Evolutionary conservation across 2,888 invertebrate species (phyloP).

Genomic region (Drosophila kuntzei): DNA sequence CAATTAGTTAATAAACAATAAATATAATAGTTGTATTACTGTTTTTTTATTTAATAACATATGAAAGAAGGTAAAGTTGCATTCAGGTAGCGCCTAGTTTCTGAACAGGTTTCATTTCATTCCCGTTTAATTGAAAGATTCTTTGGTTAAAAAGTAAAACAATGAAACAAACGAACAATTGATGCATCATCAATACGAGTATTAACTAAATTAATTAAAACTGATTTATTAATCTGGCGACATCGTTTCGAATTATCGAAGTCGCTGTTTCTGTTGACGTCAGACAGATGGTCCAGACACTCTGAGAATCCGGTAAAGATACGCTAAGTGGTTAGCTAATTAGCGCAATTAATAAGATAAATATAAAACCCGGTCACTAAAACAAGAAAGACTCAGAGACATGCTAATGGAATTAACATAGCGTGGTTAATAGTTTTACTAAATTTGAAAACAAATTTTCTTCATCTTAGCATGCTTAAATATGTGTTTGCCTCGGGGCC

Average conservation of each 20-base stretch:
- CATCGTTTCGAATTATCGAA: slow-evolving; percentile 40
- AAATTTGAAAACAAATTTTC: slow-evolving; percentile 73
- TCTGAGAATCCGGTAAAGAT: slow-evolving; percentile 69
- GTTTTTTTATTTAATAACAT: neutral
- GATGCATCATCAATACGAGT: slow-evolving; percentile 37
- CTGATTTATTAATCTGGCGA: slow-evolving; percentile 73
- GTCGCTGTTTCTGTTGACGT: slow-evolving; percentile 44
- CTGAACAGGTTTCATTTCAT: neutral
- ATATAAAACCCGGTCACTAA: slow-evolving; percentile 62
- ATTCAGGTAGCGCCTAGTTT: neutral
- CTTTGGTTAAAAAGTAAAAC: neutral
- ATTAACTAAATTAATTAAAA: slow-evolving; percentile 63
- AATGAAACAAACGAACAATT: slow-evolving; percentile 15
- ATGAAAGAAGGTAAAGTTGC: neutral
- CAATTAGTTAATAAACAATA: slow-evolving; percentile 4
- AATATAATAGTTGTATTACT: neutral
- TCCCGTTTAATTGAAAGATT: neutral
- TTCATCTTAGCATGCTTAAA: slow-evolving; percentile 43
- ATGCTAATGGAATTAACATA: slow-evolving; percentile 79
- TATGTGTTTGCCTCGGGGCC: slow-evolving; percentile 5
- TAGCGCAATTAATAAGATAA: slow-evolving; percentile 74
- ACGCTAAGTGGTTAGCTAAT: slow-evolving; percentile 75
- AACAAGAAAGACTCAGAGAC: slow-evolving; percentile 49
- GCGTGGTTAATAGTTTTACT: slow-evolving; percentile 78
- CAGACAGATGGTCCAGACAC: slow-evolving; percentile 34